Evolutionary conservation across 1,140 invertebrate genomes (phyloP).

Genomic region (Musca vetustissima): DNA sequence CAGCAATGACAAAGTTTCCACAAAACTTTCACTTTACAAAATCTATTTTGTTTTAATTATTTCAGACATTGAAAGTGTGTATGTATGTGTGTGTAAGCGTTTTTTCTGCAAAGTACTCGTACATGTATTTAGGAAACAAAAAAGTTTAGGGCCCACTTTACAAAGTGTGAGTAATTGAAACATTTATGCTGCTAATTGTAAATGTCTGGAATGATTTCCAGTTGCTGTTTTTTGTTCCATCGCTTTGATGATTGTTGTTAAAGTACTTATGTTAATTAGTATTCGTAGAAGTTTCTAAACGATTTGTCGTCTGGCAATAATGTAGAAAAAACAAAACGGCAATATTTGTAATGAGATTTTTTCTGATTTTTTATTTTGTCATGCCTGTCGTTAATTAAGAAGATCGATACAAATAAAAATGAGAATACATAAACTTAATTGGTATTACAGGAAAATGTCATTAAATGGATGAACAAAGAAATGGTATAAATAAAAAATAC

Average conservation of each 20-base stretch:
- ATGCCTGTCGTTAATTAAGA: no score
- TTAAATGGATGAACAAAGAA: no score
- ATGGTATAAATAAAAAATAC: no score
- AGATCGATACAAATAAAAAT: not conserved
- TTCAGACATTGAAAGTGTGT: not conserved
- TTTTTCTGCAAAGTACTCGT: no score
- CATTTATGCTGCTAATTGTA: conserved; percentile 22
- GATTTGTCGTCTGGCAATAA: conserved; percentile 2
- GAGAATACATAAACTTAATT: no score
- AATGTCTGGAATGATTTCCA: conserved; percentile 16
- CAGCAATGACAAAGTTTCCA: not conserved
- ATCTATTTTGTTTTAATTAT: conserved; percentile 15
- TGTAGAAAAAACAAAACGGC: not conserved
- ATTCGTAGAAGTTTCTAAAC: conserved; percentile 14
- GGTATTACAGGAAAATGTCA: no score
- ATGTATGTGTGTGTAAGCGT: no score
- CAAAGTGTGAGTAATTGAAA: conserved; percentile 21
- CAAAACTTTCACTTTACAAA: conserved; percentile 11
- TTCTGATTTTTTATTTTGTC: no score
- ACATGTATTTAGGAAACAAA: no score
- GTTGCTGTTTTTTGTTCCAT: not conserved
- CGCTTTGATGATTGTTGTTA: conserved; percentile 8
- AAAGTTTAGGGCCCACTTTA: not conserved
- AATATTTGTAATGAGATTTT: not conserved
- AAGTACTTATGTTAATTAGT: conserved; percentile 24